Percentiles rank a stretch among this genome's conserved stretches.
Conservation (phyloP, 2,113 vertebrate genomes). For the Paramisgurnus dabryanus region DNA sequence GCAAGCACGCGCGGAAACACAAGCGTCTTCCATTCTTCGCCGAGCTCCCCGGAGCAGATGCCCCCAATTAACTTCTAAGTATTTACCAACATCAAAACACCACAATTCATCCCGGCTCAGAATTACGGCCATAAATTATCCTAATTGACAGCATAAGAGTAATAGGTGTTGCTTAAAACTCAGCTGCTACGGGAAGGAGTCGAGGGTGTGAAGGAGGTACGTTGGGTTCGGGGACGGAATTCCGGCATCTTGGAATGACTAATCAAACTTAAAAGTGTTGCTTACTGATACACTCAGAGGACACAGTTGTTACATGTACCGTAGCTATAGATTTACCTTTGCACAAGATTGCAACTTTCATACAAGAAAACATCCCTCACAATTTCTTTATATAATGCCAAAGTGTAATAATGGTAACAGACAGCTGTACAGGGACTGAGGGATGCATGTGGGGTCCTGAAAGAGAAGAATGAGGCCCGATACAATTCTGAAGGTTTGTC, state of each 20-base stretch:
- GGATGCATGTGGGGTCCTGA: slow-evolving; percentile 52
- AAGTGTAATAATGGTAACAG: too few relatives aligned
- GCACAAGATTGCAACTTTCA: not conserved
- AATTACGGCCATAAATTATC: slow-evolving; percentile 61
- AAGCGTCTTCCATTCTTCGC: slow-evolving; percentile 38
- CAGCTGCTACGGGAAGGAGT: slow-evolving; percentile 38
- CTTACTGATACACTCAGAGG: slow-evolving; percentile 24
- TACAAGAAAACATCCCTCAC: not conserved
- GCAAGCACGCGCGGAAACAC: slow-evolving; percentile 34
- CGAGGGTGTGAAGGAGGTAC: slow-evolving; percentile 26
- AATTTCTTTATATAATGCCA: too few relatives aligned
- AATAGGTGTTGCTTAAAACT: slow-evolving; percentile 59
- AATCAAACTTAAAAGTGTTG: slow-evolving; percentile 46
- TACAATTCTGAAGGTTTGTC: slow-evolving; percentile 83
- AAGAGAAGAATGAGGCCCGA: slow-evolving; percentile 80
- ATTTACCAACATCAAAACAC: slow-evolving; percentile 60
- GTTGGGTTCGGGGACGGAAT: slow-evolving; percentile 34
- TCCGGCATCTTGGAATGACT: slow-evolving; percentile 34
- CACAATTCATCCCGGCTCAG: slow-evolving; percentile 50
- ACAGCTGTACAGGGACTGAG: not conserved
- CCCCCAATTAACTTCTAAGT: slow-evolving; percentile 62
- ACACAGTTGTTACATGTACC: slow-evolving; percentile 17
- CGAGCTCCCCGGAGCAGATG: slow-evolving; percentile 49
- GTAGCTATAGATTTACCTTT: slow-evolving; percentile 1
- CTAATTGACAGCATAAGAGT: slow-evolving; percentile 61